A percentile compares a stretch with the other conserved stretches of the same genome.
Evolutionary conservation across 2,888 invertebrate genomes (phyloP).

Genomic region (Odontocerum albicorne): DNA sequence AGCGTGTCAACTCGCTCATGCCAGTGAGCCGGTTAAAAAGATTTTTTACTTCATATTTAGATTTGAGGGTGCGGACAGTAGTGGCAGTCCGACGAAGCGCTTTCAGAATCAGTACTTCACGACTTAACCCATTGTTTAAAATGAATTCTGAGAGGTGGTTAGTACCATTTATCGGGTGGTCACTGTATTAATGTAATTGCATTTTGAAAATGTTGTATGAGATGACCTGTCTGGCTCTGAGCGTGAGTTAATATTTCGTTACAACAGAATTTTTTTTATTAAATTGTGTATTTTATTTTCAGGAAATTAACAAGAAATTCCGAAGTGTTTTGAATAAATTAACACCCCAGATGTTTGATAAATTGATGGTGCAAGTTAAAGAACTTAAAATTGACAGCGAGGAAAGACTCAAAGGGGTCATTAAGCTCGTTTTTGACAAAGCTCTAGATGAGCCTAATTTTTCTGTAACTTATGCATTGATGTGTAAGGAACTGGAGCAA

Average conservation of each 20-base stretch:
- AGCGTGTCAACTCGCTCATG: too few species aligned
- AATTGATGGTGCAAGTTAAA: conserved; percentile 75
- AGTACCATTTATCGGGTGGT: too few species aligned
- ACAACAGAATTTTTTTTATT: not conserved
- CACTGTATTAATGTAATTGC: too few species aligned
- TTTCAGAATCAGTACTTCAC: too few species aligned
- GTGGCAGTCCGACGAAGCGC: too few species aligned
- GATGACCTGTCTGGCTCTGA: too few species aligned
- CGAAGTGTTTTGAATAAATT: conserved; percentile 90
- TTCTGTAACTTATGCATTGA: conserved; percentile 86
- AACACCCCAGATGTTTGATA: conserved; percentile 91
- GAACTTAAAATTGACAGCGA: conserved; percentile 76
- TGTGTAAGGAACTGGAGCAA: conserved; percentile 72
- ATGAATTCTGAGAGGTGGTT: too few species aligned
- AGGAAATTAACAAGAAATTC: conserved; percentile 70
- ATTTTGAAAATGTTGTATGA: too few species aligned
- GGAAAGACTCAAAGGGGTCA: conserved; percentile 78
- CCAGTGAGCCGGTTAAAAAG: too few species aligned
- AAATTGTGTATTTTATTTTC: not conserved
- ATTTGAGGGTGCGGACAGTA: too few species aligned
- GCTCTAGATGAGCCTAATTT: conserved; percentile 95
- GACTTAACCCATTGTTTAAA: too few species aligned
- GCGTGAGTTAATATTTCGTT: not conserved
- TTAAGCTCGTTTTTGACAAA: conserved; percentile 91
- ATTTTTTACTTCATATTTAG: too few species aligned